Conservation (phyloP, 2,888 invertebrate species). For the Nesidiocoris tenuis region DNA sequence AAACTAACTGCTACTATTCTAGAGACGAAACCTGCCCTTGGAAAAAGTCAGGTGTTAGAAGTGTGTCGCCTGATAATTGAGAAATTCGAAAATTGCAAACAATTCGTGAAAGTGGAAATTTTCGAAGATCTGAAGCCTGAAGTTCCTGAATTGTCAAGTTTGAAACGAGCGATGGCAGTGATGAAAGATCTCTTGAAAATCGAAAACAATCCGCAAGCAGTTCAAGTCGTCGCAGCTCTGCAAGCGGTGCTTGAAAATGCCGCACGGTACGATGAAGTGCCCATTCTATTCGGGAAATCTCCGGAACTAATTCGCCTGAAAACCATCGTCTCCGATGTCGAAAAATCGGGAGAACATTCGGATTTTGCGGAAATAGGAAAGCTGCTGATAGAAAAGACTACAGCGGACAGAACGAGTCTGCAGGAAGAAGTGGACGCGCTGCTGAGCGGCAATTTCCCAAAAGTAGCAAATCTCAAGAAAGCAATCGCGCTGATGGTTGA, state of each 20-base stretch:
- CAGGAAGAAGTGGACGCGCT: slow-evolving; percentile 10
- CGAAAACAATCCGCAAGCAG: not conserved
- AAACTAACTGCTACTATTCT: not conserved
- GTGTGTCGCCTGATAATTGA: not conserved
- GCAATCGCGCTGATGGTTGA: slow-evolving; percentile 24
- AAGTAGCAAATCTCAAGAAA: slow-evolving; percentile 8
- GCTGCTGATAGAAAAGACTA: slow-evolving; percentile 38
- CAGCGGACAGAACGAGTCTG: not conserved
- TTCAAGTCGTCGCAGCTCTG: slow-evolving; percentile 19
- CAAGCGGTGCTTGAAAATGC: slow-evolving; percentile 37
- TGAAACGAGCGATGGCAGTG: slow-evolving; percentile 12
- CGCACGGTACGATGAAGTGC: slow-evolving; percentile 10
- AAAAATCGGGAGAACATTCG: slow-evolving; percentile 16
- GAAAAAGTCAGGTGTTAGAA: not conserved
- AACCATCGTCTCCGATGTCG: slow-evolving; percentile 27
- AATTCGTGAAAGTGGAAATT: slow-evolving; percentile 11
- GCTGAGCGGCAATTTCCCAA: not conserved
- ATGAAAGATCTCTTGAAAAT: not conserved
- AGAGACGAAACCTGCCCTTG: not conserved
- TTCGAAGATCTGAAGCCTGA: not conserved
- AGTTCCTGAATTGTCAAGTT: not conserved
- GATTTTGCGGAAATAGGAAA: slow-evolving; percentile 53
- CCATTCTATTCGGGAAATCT: slow-evolving; percentile 7
- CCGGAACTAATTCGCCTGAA: slow-evolving; percentile 20
- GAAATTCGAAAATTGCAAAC: slow-evolving; percentile 10